Evolutionary conservation across 2,113 vertebrate genomes (phyloP).

Genomic region (Aepyceros melampus): DNA sequence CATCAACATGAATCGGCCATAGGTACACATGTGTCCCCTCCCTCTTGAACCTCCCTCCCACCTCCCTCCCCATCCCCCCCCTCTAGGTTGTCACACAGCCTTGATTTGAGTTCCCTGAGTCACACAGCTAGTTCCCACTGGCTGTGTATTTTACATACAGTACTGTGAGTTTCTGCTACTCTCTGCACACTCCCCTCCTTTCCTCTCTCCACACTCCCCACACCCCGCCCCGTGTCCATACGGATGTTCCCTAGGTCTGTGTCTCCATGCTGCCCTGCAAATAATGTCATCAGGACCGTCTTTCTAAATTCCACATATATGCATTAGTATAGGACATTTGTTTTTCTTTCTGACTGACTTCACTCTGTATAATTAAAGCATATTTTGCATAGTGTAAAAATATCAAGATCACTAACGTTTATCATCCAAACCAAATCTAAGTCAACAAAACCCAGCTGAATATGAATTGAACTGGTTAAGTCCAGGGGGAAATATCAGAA

Average conservation of each 20-base stretch:
- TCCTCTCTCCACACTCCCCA: not conserved
- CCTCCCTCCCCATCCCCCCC: too few relatives aligned
- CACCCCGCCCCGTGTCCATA: accelerated
- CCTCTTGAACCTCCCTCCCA: not conserved
- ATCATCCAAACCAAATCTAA: not conserved
- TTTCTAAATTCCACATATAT: not conserved
- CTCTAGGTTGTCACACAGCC: not conserved
- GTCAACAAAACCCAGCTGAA: not conserved
- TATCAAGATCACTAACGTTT: not conserved
- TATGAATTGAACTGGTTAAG: not conserved
- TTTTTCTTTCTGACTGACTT: not conserved
- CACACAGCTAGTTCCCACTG: not conserved
- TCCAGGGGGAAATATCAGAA: not conserved
- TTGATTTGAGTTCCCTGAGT: not conserved
- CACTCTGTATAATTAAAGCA: not conserved
- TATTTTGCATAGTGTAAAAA: not conserved
- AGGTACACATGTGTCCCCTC: not conserved
- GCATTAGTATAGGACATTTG: not conserved
- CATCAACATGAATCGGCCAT: not conserved
- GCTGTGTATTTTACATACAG: not conserved
- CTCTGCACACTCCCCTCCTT: not conserved
- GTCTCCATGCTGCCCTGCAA: not conserved
- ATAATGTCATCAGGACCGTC: not conserved
- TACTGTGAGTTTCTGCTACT: not conserved
- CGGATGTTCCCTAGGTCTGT: not conserved